Percentiles rank a stretch among this genome's conserved stretches.
phyloP scores from a whole-genome alignment of 1,140 invertebrate genomes.

The Panagrolaimus sp. region DNA sequence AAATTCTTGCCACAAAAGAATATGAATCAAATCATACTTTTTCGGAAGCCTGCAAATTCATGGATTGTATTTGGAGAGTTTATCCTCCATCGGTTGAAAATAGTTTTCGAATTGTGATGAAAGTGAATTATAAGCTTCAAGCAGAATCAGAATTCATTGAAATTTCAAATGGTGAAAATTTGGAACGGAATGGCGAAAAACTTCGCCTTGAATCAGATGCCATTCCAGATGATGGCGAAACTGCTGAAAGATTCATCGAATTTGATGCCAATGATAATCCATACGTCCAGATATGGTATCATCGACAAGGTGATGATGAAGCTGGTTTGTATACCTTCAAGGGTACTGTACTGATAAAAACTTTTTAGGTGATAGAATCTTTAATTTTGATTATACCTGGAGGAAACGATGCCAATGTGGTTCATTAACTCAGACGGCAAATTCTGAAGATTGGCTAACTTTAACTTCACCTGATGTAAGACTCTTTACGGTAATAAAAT shows the following conservation, averaged over 20 bases:
- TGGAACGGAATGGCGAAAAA: neutral
- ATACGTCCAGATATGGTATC: slow-evolving; percentile 29
- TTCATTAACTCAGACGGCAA: slow-evolving; percentile 19
- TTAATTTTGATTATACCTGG: slow-evolving; percentile 36
- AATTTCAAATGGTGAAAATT: slow-evolving; percentile 23
- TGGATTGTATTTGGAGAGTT: slow-evolving; percentile 43
- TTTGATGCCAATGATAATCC: neutral
- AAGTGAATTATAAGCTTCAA: slow-evolving; percentile 26
- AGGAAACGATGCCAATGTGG: slow-evolving; percentile 37
- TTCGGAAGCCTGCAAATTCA: slow-evolving; percentile 23
- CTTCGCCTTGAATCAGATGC: neutral
- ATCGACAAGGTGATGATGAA: slow-evolving; percentile 31
- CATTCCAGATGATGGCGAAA: neutral
- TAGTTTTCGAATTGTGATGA: slow-evolving; percentile 30
- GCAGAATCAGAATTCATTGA: slow-evolving; percentile 29
- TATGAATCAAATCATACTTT: slow-evolving; percentile 15
- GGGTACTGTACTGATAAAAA: too few species aligned
- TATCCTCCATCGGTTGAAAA: neutral
- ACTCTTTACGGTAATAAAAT: too few species aligned
- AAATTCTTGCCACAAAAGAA: slow-evolving; percentile 12
- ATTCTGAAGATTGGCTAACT: slow-evolving; percentile 22
- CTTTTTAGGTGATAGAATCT: neutral
- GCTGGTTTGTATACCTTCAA: too few species aligned
- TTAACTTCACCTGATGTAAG: slow-evolving; percentile 32
- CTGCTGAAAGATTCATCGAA: neutral